Evolutionary conservation across 2,888 invertebrate genomes (phyloP), one percentile per base, ranked within the genome.

Genomic region (Nemoura dubitans): DNA sequence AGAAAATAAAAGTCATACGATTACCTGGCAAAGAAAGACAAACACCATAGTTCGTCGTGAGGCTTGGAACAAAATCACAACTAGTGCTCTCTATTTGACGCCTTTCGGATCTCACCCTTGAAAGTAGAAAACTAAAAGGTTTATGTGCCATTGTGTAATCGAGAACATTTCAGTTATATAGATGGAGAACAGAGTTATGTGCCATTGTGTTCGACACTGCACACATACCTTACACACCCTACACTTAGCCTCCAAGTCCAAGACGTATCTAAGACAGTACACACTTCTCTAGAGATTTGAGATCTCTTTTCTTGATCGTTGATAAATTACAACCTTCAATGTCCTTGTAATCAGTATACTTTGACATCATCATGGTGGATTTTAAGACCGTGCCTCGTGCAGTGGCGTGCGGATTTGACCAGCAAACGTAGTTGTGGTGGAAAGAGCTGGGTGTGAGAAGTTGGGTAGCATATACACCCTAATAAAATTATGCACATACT

Each of bases 251-350:
- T 21, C 59, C 2, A 21, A 59, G 59, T 59, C 2, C 59, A 59
- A 21, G 36, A 36, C 5, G 59, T 59, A 14, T 59, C 14, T 21
- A n/a, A n/a, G n/a, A n/a, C n/a, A n/a, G n/a, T n/a, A n/a, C n/a
- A n/a, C n/a, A n/a, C n/a, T n/a, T n/a, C n/a, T n/a, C n/a, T 36
- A 36, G 21, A 59, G 59, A 59, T 78, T n/a, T 26, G 27, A 78
- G 26, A 78, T 78, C 78, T 78, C 82, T 81, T 81, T 81, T 81
- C 81, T 30, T 82, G 82, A n/a, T 29, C 25, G 30, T 29, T 82
- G 42, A 83, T 83, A 36, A 83, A 83, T 83, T 83, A 83, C 83
- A 83, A 42, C 83, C 83, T 83, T 83, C 36, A 42, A 43, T 83
- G 83, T 26, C 83, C 83, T 83, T 83, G 83, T 43, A 29, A 29